These are phyloP conservation scores for Leptothorax acervorum DNA, from an alignment of 2,888 invertebrate genomes.

Conservation along the genomic window DNA sequence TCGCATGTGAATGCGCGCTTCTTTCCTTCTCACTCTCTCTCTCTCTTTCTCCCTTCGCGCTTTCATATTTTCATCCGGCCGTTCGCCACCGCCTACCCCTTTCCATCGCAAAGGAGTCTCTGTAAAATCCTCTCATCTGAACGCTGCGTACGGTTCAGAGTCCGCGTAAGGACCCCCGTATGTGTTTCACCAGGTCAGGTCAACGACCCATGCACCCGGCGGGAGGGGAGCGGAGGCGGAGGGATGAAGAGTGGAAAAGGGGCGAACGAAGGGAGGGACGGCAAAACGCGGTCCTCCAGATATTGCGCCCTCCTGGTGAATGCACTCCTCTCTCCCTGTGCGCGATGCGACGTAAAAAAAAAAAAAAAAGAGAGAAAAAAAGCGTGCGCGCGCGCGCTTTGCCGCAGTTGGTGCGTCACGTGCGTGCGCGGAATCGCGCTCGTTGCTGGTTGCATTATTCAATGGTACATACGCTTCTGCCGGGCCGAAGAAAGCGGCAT, in stretches of 20 bases:
- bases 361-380: slow-evolving; percentile 19
- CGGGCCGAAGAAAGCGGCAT: background rate
- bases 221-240: slow-evolving; percentile 63
- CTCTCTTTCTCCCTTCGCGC: slow-evolving; percentile 23
- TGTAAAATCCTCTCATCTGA: slow-evolving; percentile 80
- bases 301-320: slow-evolving; percentile 78
- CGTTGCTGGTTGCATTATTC: slow-evolving; percentile 54
- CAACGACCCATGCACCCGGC: slow-evolving; percentile 82
- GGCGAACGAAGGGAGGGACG: slow-evolving; percentile 46
- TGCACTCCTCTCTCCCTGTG: slow-evolving; percentile 75
- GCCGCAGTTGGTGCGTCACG: slow-evolving; percentile 70
- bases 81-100: slow-evolving; percentile 44
- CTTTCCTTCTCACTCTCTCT: slow-evolving; percentile 36
- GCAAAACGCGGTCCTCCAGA: slow-evolving; percentile 78
- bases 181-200: slow-evolving; percentile 86
- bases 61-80: slow-evolving; percentile 38
- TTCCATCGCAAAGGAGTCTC: slow-evolving; percentile 73
- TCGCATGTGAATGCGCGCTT: slow-evolving; percentile 46
- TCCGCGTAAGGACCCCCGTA: slow-evolving; percentile 81
- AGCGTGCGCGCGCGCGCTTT: slow-evolving; percentile 66
- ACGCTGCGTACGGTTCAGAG: slow-evolving; percentile 69
- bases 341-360: slow-evolving; percentile 68
- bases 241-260: slow-evolving; percentile 42
- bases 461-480: slow-evolving; percentile 49
- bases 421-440: slow-evolving; percentile 54